phyloP scores from a whole-genome alignment of 2,113 vertebrate species.

The Meles meles region DNA sequence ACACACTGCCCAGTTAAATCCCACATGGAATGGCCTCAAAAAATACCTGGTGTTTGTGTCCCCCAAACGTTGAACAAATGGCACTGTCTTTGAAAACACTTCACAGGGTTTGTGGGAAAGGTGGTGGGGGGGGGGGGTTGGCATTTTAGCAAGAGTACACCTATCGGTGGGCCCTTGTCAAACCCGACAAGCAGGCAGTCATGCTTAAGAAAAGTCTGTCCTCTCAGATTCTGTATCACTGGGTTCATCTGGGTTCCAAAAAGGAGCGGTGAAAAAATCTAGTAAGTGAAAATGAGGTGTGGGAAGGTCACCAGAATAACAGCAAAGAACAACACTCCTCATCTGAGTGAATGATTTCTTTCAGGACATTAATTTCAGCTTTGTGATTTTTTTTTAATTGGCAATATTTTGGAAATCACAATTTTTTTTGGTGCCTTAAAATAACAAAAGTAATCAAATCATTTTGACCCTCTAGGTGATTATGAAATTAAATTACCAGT shows the following conservation, averaged over 20 bases:
- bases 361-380: background rate
- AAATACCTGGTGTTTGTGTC: background rate
- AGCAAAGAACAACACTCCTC: conserved; percentile 20
- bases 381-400: background rate
- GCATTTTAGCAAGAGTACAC: background rate
- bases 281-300: background rate
- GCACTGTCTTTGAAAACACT: background rate
- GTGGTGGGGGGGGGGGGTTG: background rate
- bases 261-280: conserved; percentile 44
- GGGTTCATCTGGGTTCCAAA: background rate
- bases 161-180: too few species aligned
- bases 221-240: background rate
- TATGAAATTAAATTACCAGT: background rate
- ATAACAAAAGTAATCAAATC: conserved; percentile 14
- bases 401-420: background rate
- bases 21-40: background rate
- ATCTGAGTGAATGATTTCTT: background rate
- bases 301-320: conserved; percentile 58
- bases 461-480: background rate
- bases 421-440: background rate
- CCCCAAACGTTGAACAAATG: background rate
- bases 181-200: background rate
- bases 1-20: background rate
- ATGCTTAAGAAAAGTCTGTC: background rate
- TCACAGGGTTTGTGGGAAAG: background rate